These are phyloP conservation scores for Castor canadensis DNA, from an alignment of 2,113 vertebrate genomes.

Conservation along the genomic window DNA sequence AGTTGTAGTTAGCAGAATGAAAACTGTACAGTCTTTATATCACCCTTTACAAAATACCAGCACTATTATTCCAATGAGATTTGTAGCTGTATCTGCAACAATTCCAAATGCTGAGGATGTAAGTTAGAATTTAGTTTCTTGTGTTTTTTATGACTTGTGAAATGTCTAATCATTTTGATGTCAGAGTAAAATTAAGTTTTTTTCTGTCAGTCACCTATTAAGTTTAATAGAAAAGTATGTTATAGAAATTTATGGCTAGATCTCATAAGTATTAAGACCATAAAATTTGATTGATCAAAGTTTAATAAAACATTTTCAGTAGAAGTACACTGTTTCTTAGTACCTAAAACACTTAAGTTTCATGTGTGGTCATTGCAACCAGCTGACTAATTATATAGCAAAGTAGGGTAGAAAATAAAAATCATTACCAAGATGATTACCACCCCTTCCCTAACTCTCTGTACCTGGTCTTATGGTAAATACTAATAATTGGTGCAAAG, in stretches of 20 bases:
- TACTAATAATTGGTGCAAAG: conserved; percentile 11
- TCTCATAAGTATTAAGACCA: not conserved
- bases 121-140: conserved; percentile 76
- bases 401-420: conserved; percentile 4
- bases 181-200: conserved; percentile 18
- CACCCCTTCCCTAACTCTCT: not conserved
- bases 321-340: conserved; percentile 4
- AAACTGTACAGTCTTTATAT: conserved; percentile 89
- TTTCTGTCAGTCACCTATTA: not conserved
- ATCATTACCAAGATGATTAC: conserved; percentile 21
- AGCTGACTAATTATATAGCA: not conserved
- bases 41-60: conserved; percentile 79
- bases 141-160: conserved; percentile 24
- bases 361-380: not conserved
- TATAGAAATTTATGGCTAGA: not conserved
- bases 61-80: conserved; percentile 87
- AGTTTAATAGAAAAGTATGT: conserved; percentile 35
- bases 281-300: conserved; percentile 12
- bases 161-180: conserved; percentile 30
- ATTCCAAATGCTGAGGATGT: conserved; percentile 97
- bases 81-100: conserved; percentile 97
- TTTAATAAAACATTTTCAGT: conserved; percentile 46
- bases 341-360: conserved; percentile 33
- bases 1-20: conserved; percentile 98
- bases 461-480: not conserved